A percentile compares a stretch with the other conserved stretches of the same genome.
Evolutionary conservation across 64 coral and sea anemone genomes (phyloP).

Genomic region (Montipora efflorescens): DNA sequence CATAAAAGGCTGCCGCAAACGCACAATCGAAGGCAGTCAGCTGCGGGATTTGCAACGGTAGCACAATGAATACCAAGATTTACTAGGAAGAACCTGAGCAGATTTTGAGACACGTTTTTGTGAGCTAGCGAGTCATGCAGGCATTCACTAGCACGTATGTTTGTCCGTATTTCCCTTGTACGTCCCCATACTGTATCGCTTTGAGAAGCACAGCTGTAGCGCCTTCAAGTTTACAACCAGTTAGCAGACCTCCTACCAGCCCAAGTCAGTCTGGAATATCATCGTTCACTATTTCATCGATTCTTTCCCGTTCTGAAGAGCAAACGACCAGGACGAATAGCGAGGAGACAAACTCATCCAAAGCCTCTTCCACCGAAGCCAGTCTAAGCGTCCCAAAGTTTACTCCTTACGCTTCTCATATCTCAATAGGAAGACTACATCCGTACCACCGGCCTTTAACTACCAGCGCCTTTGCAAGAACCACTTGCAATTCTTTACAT

Average conservation of each 20-base stretch:
- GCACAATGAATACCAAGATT: background rate
- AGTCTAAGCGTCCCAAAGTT: conserved; percentile 17
- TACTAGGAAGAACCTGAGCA: background rate
- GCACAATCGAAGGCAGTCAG: conserved; percentile 1
- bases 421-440: conserved; percentile 72
- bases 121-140: conserved; percentile 25
- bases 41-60: background rate
- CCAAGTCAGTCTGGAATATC: conserved; percentile 24
- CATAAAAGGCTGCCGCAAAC: conserved; percentile 69
- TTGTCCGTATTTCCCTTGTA: conserved; percentile 64
- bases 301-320: conserved; percentile 58
- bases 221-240: conserved; percentile 1
- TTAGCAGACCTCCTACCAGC: conserved; percentile 43
- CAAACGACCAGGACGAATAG: background rate
- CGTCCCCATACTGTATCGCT: conserved; percentile 66
- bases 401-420: conserved; percentile 14
- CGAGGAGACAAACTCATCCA: conserved; percentile 14
- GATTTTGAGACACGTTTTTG: background rate
- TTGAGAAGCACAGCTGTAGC: conserved; percentile 28
- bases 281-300: conserved; percentile 72
- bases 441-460: conserved; percentile 61
- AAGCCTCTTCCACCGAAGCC: conserved; percentile 11
- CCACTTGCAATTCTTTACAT: conserved; percentile 32
- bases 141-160: conserved; percentile 40
- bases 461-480: conserved; percentile 52